Evolutionary conservation across 1,140 invertebrate species (phyloP), one percentile per base, ranked within the genome.

Genomic region (Chymomyza costata): DNA sequence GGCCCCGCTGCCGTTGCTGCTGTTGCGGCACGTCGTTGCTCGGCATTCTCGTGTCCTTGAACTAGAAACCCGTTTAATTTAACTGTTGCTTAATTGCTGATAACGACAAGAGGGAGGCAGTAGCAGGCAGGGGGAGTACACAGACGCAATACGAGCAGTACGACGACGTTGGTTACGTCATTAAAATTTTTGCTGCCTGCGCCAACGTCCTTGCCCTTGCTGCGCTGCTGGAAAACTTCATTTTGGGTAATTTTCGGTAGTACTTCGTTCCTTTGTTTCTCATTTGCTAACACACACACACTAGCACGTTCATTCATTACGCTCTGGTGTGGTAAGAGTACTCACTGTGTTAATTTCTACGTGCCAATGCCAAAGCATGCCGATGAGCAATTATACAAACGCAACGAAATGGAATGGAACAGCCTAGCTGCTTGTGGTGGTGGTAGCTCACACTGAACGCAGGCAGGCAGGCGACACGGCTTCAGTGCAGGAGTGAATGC

Each of bases 41-140:
- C 57, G 21, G 21, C 21, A 25, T 8, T 48, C 58, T 76, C 53
- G 66, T 74, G 74, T 81, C 81, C 81, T 83, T 83, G 81, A 83
- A 83, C 81, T 83, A 76, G 80, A 83, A 83, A 83, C 81, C 81
- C 78, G 81, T 78, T 82, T 82, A 82, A 82, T 82, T 82, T 81
- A 83, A 83, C 81, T 83, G 81, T 83, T 83, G 81, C 81, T 83
- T 83, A 83, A 83, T 83, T 83, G 81, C 64, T 80, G 73, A 47
- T 74, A 73, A 62, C 58, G 59, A 40, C 47, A n/a, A n/a, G n/a
- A n/a, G n/a, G n/a, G n/a, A n/a, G 38, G 65, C 71, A 34, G 3
- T 34, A 10, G 8, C 11, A 13, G n/a, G n/a, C n/a, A n/a, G n/a
- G n/a, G n/a, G n/a, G n/a, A n/a, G n/a, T n/a, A 21, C 57, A 68